These are phyloP conservation scores for Halcyon badia DNA, from an alignment of 2,797 vertebrate species.

Conservation along the genomic window DNA sequence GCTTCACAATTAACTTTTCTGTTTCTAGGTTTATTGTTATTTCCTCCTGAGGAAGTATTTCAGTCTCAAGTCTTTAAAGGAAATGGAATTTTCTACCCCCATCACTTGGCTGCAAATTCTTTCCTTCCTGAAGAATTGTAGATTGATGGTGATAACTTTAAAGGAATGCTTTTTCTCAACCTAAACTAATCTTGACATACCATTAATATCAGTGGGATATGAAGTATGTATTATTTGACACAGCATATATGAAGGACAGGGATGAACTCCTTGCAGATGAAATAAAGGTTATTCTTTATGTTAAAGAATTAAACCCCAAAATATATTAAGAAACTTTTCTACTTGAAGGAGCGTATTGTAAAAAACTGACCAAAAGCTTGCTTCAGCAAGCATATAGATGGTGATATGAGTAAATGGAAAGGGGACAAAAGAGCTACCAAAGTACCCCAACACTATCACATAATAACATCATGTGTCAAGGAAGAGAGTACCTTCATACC, in stretches of 20 bases:
- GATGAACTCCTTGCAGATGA: background rate
- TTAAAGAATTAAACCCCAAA: background rate
- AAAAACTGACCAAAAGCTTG: background rate
- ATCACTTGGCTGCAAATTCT: background rate
- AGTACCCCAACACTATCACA: background rate
- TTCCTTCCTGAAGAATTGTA: background rate
- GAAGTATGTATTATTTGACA: background rate
- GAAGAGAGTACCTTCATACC: background rate
- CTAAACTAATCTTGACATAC: background rate
- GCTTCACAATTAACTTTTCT: background rate
- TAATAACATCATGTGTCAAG: background rate
- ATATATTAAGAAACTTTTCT: background rate
- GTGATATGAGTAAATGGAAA: background rate
- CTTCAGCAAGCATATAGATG: background rate
- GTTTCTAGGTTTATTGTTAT: background rate
- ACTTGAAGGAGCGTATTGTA: background rate
- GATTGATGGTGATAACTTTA: background rate
- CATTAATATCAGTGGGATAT: rapidly evolving
- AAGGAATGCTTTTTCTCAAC: background rate
- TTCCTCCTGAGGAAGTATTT: background rate
- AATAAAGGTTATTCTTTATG: background rate
- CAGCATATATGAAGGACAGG: rapidly evolving
- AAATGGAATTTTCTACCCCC: background rate
- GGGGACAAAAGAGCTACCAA: background rate
- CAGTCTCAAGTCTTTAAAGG: background rate